A percentile compares a stretch with the other conserved stretches of the same genome.
These are phyloP conservation scores for Cerastis leucographa DNA, from an alignment of 2,888 invertebrate species.

Conservation along the genomic window DNA sequence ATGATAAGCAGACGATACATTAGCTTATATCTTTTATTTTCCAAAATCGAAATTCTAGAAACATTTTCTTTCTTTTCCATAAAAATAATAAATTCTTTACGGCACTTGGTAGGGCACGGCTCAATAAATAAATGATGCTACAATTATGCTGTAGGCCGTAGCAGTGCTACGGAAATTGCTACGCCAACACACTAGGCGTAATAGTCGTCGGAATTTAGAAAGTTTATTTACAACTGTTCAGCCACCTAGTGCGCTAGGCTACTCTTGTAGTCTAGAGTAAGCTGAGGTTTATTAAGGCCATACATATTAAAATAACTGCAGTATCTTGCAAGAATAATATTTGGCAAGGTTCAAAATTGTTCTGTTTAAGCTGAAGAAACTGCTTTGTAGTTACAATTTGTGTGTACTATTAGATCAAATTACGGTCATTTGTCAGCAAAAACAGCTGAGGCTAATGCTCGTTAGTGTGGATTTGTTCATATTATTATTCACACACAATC, in stretches of 20 bases:
- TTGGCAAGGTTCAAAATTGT: constrained; percentile 33
- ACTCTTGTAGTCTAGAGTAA: neutral
- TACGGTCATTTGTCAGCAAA: constrained; percentile 36
- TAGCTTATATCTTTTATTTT: constrained; percentile 45
- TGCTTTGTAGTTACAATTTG: constrained; percentile 25
- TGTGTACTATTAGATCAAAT: constrained; percentile 19
- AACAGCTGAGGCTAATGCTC: constrained; percentile 19
- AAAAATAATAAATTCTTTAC: constrained; percentile 29
- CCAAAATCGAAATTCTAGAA: constrained; percentile 6
- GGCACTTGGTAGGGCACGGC: neutral
- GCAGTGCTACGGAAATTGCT: constrained; percentile 45
- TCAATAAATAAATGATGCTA: constrained; percentile 28
- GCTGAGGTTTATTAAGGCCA: constrained; percentile 35
- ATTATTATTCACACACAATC: neutral
- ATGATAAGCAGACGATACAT: constrained; percentile 64
- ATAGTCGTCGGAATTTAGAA: constrained; percentile 9
- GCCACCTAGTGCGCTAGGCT: neutral
- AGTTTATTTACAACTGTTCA: constrained; percentile 26
- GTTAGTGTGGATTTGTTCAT: constrained; percentile 20
- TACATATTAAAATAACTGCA: constrained; percentile 52
- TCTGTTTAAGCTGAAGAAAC: constrained; percentile 18
- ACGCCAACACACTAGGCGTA: constrained; percentile 24
- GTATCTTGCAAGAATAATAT: constrained; percentile 34
- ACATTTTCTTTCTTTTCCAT: neutral
- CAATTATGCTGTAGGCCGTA: constrained; percentile 29